Evolutionary conservation across 2,797 vertebrate genomes (phyloP), one percentile per base, ranked within the genome.

Genomic region (Smutsia gigantea): DNA sequence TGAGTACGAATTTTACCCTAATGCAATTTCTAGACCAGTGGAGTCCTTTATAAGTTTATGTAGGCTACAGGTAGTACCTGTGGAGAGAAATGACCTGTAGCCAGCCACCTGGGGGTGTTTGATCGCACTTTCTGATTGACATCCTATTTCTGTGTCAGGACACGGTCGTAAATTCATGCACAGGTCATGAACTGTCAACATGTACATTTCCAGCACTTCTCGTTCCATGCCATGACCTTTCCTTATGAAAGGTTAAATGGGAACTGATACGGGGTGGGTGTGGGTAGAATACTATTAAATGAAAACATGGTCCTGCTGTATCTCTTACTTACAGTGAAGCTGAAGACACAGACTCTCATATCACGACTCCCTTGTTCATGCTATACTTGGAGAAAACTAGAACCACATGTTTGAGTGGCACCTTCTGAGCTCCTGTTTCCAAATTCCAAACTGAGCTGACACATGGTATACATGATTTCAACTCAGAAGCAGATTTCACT

Each of bases 401-500:
- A 97, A 66, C 21, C 7, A n/a, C 78, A 25, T 72, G 85, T 94
- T 82, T 94, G 96, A 94, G 25, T 53, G 93, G 87, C 53, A 87
- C 87, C 69, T 96, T 93, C 88, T 87, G 86, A 42, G 69, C 90
- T 86, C 5, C 8, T 34, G 25, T 97, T 98, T 88, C 97, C 97
- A 98, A 92, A 97, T 34, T 93, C 96, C 96, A 95, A 88, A n/a
- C 93, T 96, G 94, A 84, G 85, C 64, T 87, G 57, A 74, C 91
- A 93, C 37, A 81, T 95, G 97, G 46, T 7, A 0, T 89, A 84
- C 88, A 96, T 0, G 63, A 69, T 94, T 98, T 69, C 94, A 93
- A 75, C 68, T 17, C 0, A 37, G 87, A 87, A 98, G 86, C 93
- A 92, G 96, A 84, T 97, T 98, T 97, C 96, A 72, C 74, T 97